Conservation (phyloP, 2,797 vertebrate genomes). For the Epinephelus malabaricus region DNA sequence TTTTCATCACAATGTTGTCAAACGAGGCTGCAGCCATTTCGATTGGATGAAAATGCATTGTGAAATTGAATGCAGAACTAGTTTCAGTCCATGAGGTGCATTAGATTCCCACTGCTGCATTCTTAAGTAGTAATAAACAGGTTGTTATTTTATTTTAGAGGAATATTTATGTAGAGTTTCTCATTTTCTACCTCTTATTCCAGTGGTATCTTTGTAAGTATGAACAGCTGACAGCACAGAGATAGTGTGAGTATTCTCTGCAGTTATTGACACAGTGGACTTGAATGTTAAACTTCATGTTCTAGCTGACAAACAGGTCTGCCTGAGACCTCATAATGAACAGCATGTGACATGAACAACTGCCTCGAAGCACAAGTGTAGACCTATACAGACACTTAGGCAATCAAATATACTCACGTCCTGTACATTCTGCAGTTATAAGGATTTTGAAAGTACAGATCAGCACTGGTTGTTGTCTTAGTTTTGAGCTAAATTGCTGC, state of each 20-base stretch:
- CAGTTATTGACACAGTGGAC: conserved; percentile 63
- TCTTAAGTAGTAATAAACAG: neutral
- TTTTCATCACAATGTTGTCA: conserved; percentile 3
- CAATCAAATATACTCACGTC: neutral
- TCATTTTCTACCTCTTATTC: conserved; percentile 7
- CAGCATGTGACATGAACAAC: conserved; percentile 55
- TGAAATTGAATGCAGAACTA: too few species aligned
- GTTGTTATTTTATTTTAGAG: neutral
- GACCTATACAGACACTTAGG: neutral
- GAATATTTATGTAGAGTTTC: neutral
- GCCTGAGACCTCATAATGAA: conserved; percentile 31
- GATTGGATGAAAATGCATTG: neutral
- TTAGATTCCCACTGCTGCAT: neutral
- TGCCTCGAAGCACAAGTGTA: conserved; percentile 35
- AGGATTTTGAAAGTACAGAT: neutral
- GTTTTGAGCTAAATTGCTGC: neutral
- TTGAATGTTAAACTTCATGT: conserved; percentile 56
- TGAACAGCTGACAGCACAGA: conserved; percentile 34
- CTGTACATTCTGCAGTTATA: neutral
- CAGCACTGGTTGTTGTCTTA: neutral
- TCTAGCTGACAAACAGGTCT: conserved; percentile 51
- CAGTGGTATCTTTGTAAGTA: conserved; percentile 14
- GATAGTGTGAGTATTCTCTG: conserved; percentile 11
- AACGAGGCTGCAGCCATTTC: neutral
- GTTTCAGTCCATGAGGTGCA: neutral